Conservation (phyloP, 2,888 invertebrate genomes). For the Craniophora ligustri region DNA sequence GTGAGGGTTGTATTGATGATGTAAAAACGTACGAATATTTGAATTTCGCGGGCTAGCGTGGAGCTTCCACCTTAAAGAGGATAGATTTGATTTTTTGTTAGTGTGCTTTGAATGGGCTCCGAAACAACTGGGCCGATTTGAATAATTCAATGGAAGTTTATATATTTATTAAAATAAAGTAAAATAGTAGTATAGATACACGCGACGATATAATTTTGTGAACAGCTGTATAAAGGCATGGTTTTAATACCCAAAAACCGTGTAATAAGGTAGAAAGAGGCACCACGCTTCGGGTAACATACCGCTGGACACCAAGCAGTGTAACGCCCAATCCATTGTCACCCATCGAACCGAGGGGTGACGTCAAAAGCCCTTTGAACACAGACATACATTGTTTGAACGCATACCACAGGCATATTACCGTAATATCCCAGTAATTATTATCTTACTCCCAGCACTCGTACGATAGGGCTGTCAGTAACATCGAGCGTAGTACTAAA, state of each 20-base stretch:
- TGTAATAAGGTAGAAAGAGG: constrained; percentile 37
- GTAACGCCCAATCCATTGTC: constrained; percentile 38
- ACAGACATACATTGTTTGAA: constrained; percentile 32
- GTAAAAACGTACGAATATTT: too few species aligned
- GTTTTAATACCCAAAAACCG: constrained; percentile 17
- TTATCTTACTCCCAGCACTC: constrained; percentile 22
- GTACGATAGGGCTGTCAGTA: constrained; percentile 15
- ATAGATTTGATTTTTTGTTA: too few species aligned
- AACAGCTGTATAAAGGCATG: not conserved
- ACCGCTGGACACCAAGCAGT: not conserved
- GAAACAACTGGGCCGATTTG: too few species aligned
- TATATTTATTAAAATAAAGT: too few species aligned
- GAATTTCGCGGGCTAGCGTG: too few species aligned
- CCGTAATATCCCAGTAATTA: constrained; percentile 41
- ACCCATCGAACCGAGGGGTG: constrained; percentile 23
- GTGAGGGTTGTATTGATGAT: too few species aligned
- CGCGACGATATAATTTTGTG: not conserved
- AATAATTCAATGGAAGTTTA: too few species aligned
- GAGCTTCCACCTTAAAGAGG: too few species aligned
- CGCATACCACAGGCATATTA: constrained; percentile 40
- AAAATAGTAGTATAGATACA: too few species aligned
- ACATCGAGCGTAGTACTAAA: too few species aligned
- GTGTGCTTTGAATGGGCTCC: too few species aligned
- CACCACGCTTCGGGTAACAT: constrained; percentile 24
- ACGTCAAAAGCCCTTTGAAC: constrained; percentile 31